Base-by-base conservation (phyloP, 2,113 vertebrate species). In the Forbesichthys agassizii region DNA sequence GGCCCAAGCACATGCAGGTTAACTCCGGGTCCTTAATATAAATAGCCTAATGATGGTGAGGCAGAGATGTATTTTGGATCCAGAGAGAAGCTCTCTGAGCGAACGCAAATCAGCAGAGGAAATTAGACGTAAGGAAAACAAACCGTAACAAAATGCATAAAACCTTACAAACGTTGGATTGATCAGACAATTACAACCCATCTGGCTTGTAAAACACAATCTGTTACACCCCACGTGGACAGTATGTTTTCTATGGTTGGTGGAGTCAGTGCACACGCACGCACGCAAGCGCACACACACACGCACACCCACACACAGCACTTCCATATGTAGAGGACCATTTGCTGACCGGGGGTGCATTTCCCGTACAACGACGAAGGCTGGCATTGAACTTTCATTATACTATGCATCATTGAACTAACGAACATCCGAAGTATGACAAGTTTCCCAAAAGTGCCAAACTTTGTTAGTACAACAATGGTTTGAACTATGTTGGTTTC, bases 191-290 rank as follows among this genome's bases (percentile, higher is more conserved):
- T 98, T 97, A 98, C 90, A 93, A 95, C 86, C 95, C 95, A 97
- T 96, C 97, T 98, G 96, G 95, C 94, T 94, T 95, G 95, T 99
- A 97, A 98, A 98, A 95, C 86, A 90, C 96, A 98, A 98, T 95
- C 96, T 98, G 96, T 90, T 95, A 92, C 90, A 89, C 89, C 85
- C 80, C 82, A 80, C 84, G 79, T 66, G 68, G 77, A 80, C 78
- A 79, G 48, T 68, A 73, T 68, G 71, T 74, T 85, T 80, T 80
- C 74, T 82, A 56, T 75, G 62, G 33, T 71, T 60, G 71, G 33
- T 47, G 73, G 66, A 66, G 59, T 73, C 56, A 60, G 65, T 66
- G 68, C 36, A 20, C 1, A 8, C 16, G 16, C 16, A 16, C 20
- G 20, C 20, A 2, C 20, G 20, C 9, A 3, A n/a, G 12, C 8